Base-by-base conservation (phyloP, 1,140 invertebrate genomes). In the Saccostrea glomerata region DNA sequence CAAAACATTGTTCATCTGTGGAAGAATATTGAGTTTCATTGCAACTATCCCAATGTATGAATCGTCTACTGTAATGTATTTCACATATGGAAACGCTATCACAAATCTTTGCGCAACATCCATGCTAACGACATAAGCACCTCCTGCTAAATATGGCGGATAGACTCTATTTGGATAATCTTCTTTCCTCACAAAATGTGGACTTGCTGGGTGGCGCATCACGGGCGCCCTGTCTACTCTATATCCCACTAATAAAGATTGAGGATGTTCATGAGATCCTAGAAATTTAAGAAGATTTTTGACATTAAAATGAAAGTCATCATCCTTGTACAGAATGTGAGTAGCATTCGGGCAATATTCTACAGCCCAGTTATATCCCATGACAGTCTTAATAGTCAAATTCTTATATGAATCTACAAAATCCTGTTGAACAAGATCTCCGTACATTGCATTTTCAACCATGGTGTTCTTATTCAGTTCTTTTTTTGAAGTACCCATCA, bases 21-120 rank as follows among this genome's bases (percentile, higher is more conserved):
- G 70, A 2, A 77, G 70, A 36, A 77, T 30, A 77, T 77, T 77
- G 85, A 89, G 84, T 25, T 86, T 85, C 30, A 66, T 82, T 25
- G 88, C 88, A 1, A 89, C 88, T 36, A 89, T 89, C 23, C 88
- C 88, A 11, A 89, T 25, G 47, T 89, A 89, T 2, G 86, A 85
- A 84, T 89, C 88, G 56, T 89, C 88, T 25, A 89, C 86, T 84
- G 82, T 55, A 40, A 89, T 84, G n/a, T 82, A 82, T 77, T 86
- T 87, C 3, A 89, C 70, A 58, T 85, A 85, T 23, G 82, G 88
- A 13, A 89, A 89, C 20, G 86, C 85, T 5, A 73, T 25, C 4
- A 40, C 58, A 63, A 89, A 86, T 60, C 73, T 85, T 6, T 30
- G 25, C 1, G 88, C 82, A 60, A 70, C 40, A 30, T 88, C 84